Conservation (phyloP, 2,888 invertebrate species). For the Therioaphis trifolii region DNA sequence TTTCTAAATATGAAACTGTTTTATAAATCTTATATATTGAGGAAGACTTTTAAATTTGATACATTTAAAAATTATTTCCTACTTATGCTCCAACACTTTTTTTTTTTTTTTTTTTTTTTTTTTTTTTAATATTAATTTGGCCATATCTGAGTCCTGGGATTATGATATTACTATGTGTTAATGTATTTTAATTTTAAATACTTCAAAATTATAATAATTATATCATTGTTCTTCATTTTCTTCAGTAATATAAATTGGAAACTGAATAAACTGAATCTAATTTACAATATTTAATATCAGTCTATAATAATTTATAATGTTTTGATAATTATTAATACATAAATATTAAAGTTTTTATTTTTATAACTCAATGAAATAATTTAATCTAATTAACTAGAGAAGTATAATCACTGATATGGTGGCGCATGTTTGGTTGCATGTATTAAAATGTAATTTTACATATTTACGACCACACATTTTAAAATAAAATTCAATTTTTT, state of each 20-base stretch:
- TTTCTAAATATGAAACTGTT: background rate
- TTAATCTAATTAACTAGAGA: background rate
- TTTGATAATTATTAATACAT: slow-evolving; percentile 20
- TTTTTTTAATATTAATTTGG: background rate
- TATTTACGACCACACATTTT: background rate
- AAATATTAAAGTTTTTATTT: background rate
- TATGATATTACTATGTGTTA: background rate
- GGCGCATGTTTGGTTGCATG: background rate
- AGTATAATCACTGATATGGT: background rate
- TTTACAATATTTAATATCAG: slow-evolving; percentile 31
- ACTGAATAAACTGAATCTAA: slow-evolving; percentile 15
- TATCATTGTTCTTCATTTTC: background rate
- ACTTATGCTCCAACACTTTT: background rate
- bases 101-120: too few species aligned
- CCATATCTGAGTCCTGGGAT: background rate
- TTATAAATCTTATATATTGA: background rate
- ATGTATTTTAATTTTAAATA: slow-evolving; percentile 47
- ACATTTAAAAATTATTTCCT: slow-evolving; percentile 14
- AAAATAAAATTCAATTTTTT: background rate
- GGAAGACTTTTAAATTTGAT: slow-evolving; percentile 35
- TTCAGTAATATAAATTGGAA: slow-evolving; percentile 13
- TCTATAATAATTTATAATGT: slow-evolving; percentile 42
- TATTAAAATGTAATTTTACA: background rate
- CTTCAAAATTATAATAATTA: background rate
- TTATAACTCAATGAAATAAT: background rate